phyloP scores from a whole-genome alignment of 2,797 vertebrate genomes.

The Gorsachius magnificus region DNA sequence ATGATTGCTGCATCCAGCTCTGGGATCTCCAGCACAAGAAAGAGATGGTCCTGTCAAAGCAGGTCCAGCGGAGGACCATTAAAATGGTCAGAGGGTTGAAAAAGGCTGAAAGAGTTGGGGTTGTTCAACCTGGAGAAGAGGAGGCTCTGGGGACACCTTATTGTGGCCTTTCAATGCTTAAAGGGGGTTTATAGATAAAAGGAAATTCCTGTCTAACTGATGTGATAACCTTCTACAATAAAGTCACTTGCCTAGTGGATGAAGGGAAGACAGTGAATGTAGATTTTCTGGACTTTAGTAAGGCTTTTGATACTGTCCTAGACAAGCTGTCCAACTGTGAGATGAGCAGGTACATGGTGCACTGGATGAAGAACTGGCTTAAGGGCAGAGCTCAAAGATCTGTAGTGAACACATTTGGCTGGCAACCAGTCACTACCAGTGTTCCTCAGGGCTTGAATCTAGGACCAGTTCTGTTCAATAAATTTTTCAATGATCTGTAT shows the following conservation, averaged over 20 bases:
- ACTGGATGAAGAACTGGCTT: neutral
- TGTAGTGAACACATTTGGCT: neutral
- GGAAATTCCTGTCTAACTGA: neutral
- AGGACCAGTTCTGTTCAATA: neutral
- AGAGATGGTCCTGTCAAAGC: neutral
- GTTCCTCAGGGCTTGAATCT: neutral
- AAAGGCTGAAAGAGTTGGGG: neutral
- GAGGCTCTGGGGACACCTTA: neutral
- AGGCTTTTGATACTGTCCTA: neutral
- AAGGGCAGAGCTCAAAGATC: neutral
- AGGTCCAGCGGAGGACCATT: neutral
- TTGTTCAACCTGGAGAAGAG: neutral
- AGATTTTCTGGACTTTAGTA: neutral
- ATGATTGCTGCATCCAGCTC: neutral
- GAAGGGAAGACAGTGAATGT: neutral
- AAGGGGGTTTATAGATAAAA: neutral
- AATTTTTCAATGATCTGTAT: neutral
- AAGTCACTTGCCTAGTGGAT: neutral
- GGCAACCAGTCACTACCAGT: fast-evolving
- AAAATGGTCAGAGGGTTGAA: neutral
- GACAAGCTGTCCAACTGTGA: neutral
- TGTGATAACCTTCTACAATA: neutral
- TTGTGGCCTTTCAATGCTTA: neutral
- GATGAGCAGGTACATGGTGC: neutral
- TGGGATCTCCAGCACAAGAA: neutral